A percentile compares a stretch with the other conserved stretches of the same genome.
These are phyloP conservation scores for Folsomia manolachei DNA, from an alignment of 2,888 invertebrate genomes.

Conservation along the genomic window DNA sequence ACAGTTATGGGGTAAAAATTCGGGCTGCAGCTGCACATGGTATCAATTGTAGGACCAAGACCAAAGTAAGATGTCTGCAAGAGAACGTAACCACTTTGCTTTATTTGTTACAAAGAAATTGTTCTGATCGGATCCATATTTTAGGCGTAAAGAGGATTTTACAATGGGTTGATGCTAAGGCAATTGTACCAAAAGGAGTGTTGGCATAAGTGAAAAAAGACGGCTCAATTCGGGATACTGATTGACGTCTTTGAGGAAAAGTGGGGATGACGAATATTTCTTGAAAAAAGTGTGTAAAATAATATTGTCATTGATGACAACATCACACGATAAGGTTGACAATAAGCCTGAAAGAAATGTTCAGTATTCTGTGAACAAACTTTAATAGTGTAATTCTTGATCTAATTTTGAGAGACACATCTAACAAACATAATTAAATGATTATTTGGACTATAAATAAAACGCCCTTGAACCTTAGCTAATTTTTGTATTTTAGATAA, in stretches of 20 bases:
- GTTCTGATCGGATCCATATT: slow-evolving; percentile 2
- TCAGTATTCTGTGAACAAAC: too few species aligned
- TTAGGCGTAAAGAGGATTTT: neutral
- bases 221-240: neutral
- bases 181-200: neutral
- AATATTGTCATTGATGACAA: too few species aligned
- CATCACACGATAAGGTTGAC: too few species aligned
- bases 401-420: too few species aligned
- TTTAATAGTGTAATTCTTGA: too few species aligned
- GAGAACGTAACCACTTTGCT: neutral
- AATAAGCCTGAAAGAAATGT: too few species aligned
- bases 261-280: too few species aligned
- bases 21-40: neutral
- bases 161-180: neutral
- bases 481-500: too few species aligned
- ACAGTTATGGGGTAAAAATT: slow-evolving; percentile 3
- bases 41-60: neutral
- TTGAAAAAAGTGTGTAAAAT: too few species aligned
- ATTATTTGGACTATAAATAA: too few species aligned
- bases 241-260: neutral
- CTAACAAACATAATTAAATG: too few species aligned
- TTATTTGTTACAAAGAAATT: neutral
- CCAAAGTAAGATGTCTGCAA: neutral
- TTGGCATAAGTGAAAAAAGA: neutral
- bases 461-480: too few species aligned